These are phyloP conservation scores for Apoderus coryli DNA, from an alignment of 2,888 invertebrate species.

Conservation along the genomic window DNA sequence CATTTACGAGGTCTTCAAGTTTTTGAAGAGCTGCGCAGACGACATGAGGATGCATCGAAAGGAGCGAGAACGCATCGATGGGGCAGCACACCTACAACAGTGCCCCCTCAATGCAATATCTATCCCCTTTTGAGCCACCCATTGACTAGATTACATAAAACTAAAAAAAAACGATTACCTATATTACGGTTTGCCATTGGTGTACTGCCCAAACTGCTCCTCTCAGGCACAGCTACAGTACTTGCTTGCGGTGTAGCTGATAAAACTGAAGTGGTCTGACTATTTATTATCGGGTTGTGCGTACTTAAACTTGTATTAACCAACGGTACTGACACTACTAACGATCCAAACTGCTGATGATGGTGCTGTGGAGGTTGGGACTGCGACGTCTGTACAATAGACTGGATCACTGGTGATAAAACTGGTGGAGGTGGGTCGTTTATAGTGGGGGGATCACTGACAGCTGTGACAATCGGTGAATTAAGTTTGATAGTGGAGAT, in stretches of 20 bases:
- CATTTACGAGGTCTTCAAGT: too few relatives aligned
- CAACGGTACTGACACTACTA: slow-evolving; percentile 50
- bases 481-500: slow-evolving; percentile 19
- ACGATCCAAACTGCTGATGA: slow-evolving; percentile 22
- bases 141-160: too few relatives aligned
- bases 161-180: too few relatives aligned
- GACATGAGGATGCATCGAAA: too few relatives aligned
- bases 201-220: slow-evolving; percentile 12
- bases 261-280: slow-evolving; percentile 22
- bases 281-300: slow-evolving; percentile 25
- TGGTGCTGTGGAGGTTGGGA: slow-evolving; percentile 15
- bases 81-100: too few relatives aligned
- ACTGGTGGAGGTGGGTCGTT: slow-evolving; percentile 14
- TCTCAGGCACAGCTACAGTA: slow-evolving; percentile 12
- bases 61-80: too few relatives aligned
- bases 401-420: slow-evolving; percentile 15
- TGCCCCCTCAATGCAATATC: too few relatives aligned
- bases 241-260: slow-evolving; percentile 16
- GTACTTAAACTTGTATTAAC: slow-evolving; percentile 35
- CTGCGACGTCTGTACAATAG: slow-evolving; percentile 17
- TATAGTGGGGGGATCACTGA: slow-evolving; percentile 9
- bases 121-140: too few relatives aligned
- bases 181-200: too few relatives aligned
- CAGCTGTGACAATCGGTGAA: slow-evolving; percentile 11
- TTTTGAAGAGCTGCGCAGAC: too few relatives aligned